Percentiles rank a stretch among this genome's conserved stretches.
Evolutionary conservation across 2,888 invertebrate species (phyloP).

Genomic region (Cheilosia vulpina): DNA sequence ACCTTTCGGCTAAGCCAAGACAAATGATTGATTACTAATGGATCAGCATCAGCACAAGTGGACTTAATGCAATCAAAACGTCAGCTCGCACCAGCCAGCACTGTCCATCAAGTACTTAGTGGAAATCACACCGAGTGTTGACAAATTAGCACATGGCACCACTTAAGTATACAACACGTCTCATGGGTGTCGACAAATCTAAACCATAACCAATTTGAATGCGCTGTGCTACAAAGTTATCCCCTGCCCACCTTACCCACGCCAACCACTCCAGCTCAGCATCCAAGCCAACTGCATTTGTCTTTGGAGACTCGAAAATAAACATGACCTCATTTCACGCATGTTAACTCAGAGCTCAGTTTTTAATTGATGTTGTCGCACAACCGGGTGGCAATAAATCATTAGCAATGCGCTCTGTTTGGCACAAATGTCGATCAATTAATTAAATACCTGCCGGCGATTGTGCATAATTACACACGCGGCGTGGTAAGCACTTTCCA

Average conservation of each 20-base stretch:
- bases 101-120: conserved; percentile 12
- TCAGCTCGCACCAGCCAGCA: background rate
- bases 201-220: conserved; percentile 22
- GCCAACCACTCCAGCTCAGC: background rate
- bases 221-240: conserved; percentile 23
- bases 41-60: background rate
- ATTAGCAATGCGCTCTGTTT: conserved; percentile 58
- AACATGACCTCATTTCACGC: conserved; percentile 73
- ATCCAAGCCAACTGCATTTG: conserved; percentile 40
- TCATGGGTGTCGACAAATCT: conserved; percentile 48
- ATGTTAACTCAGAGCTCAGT: conserved; percentile 61
- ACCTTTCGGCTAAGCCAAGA: too few species aligned
- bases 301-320: conserved; percentile 58
- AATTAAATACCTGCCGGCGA: conserved; percentile 68
- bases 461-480: conserved; percentile 55
- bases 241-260: conserved; percentile 36
- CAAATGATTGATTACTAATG: too few species aligned
- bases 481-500: conserved; percentile 3
- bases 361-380: conserved; percentile 67
- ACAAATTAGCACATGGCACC: conserved; percentile 42
- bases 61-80: conserved; percentile 5
- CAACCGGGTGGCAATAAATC: conserved; percentile 53
- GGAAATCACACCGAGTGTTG: conserved; percentile 9
- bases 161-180: conserved; percentile 28
- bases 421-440: conserved; percentile 68